Conservation (phyloP, 2,797 vertebrate species). For the Myripristis murdjan region DNA sequence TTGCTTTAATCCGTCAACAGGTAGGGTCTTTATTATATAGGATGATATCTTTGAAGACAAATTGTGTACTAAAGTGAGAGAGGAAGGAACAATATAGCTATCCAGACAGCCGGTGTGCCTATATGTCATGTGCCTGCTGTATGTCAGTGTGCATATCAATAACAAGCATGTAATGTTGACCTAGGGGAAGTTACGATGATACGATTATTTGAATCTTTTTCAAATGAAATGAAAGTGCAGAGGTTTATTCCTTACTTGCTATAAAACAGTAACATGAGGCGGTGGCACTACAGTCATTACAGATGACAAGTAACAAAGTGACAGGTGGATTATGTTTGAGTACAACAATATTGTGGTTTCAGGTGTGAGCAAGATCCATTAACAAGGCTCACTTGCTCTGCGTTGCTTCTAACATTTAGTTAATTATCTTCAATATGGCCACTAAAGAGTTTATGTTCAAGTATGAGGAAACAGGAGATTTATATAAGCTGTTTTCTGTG, state of each 20-base stretch:
- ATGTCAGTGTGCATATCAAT: not conserved
- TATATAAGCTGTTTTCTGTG: not conserved
- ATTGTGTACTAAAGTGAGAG: not conserved
- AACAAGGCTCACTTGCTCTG: slow-evolving; percentile 13
- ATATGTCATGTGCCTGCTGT: not conserved
- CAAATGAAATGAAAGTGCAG: not conserved
- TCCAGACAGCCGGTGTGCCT: not conserved
- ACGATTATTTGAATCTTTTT: too few species aligned
- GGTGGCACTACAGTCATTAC: slow-evolving; percentile 4
- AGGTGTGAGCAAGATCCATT: not conserved
- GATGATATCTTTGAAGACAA: not conserved
- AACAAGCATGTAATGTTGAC: not conserved
- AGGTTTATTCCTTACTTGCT: not conserved
- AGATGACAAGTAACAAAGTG: slow-evolving; percentile 64
- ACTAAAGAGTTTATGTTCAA: not conserved
- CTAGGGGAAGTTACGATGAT: not conserved
- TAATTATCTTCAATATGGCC: not conserved
- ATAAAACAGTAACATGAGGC: slow-evolving; percentile 53
- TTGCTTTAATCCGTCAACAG: slow-evolving; percentile 44
- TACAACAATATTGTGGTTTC: slow-evolving; percentile 31
- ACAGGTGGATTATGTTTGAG: slow-evolving; percentile 56
- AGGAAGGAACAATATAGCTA: not conserved
- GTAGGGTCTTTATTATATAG: slow-evolving; percentile 55
- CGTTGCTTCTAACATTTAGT: not conserved
- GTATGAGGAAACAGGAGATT: not conserved